These are phyloP conservation scores for Astyanax mexicanus DNA, from an alignment of 2,797 vertebrate species.

Conservation along the genomic window DNA sequence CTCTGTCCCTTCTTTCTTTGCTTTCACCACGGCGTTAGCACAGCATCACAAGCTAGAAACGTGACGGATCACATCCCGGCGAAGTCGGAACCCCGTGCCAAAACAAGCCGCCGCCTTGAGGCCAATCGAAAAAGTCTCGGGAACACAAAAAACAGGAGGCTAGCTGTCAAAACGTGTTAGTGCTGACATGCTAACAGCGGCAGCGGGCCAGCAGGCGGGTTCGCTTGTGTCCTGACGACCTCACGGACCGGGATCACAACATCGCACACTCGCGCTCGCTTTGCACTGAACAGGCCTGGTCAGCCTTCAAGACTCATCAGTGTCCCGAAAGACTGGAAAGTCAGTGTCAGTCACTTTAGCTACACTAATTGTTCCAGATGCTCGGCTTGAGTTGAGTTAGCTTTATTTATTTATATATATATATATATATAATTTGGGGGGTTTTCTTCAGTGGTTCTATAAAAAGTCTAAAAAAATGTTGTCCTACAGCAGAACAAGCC, in stretches of 20 bases:
- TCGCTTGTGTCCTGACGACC: conserved; percentile 1
- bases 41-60: conserved; percentile 41
- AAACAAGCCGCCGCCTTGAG: conserved; percentile 39
- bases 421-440: too few relatives aligned
- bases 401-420: conserved; percentile 22
- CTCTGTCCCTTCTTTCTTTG: background rate
- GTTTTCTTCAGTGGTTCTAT: background rate
- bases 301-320: conserved; percentile 11
- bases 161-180: conserved; percentile 47
- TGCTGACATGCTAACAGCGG: conserved; percentile 27
- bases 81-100: conserved; percentile 36
- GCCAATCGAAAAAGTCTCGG: conserved; percentile 27
- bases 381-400: conserved; percentile 8
- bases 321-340: conserved; percentile 1
- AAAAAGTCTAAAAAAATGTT: background rate
- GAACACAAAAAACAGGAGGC: conserved; percentile 36
- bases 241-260: background rate
- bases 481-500: background rate
- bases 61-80: conserved; percentile 28
- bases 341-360: background rate
- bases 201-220: conserved; percentile 2
- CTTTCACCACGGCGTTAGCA: background rate
- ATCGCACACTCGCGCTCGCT: too few relatives aligned
- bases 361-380: conserved; percentile 17
- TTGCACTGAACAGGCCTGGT: background rate